Percentiles rank a stretch among this genome's conserved stretches.
phyloP scores from a whole-genome alignment of 92 coral and sea anemone genomes.

The Bergia puertoricense region DNA sequence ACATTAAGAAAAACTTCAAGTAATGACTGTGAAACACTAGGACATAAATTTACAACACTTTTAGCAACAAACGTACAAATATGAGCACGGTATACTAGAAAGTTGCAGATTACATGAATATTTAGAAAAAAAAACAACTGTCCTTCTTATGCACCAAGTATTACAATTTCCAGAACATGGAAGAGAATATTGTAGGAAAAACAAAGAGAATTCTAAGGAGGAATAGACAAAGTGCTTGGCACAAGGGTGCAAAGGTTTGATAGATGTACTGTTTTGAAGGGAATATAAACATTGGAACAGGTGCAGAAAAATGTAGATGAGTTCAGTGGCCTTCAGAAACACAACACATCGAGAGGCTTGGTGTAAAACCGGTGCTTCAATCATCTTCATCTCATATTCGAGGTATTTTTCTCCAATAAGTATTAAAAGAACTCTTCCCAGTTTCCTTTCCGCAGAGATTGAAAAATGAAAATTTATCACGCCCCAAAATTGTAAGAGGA shows the following conservation, averaged over 20 bases:
- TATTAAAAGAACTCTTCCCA: background rate
- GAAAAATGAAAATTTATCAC: background rate
- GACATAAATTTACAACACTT: no score
- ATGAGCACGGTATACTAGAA: background rate
- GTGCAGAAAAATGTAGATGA: constrained; percentile 5
- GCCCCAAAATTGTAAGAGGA: background rate
- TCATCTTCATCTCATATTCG: background rate
- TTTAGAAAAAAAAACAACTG: no score
- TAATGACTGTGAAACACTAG: no score
- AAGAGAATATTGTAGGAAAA: background rate
- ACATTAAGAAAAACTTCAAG: no score
- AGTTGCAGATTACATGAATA: background rate
- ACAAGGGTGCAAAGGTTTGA: background rate
- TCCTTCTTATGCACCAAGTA: background rate
- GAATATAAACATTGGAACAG: constrained; percentile 26
- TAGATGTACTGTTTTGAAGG: constrained; percentile 19
- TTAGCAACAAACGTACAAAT: no score
- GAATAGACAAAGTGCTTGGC: background rate
- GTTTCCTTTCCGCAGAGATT: background rate
- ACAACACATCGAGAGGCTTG: background rate
- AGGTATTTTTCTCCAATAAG: background rate
- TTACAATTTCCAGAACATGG: background rate
- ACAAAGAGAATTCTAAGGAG: background rate
- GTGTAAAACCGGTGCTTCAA: background rate
- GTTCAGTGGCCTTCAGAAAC: background rate